Evolutionary conservation across 2,113 vertebrate species (phyloP).

Genomic region (Podocnemis expansa): DNA sequence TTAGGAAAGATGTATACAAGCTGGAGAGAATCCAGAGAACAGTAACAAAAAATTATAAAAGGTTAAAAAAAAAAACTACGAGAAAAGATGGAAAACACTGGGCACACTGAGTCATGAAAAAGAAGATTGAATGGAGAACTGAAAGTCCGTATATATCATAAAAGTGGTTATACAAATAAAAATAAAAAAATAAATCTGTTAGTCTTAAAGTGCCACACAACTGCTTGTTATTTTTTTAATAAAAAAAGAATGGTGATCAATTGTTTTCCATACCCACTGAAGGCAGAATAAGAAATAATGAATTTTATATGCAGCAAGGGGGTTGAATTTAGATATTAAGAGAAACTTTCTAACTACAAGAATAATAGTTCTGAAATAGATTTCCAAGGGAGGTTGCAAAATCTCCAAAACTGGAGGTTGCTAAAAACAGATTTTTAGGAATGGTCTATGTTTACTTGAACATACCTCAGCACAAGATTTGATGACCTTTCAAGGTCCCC

Average conservation of each 20-base stretch:
- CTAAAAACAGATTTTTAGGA: background rate
- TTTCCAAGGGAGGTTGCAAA: background rate
- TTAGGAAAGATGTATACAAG: background rate
- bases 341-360: background rate
- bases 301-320: background rate
- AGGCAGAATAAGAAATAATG: background rate
- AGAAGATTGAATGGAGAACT: background rate
- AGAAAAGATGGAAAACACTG: background rate
- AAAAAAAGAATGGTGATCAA: background rate
- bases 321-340: background rate
- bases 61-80: background rate
- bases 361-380: background rate
- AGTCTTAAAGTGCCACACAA: too few relatives aligned
- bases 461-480: background rate
- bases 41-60: background rate
- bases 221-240: too few relatives aligned
- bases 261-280: background rate
- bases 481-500: background rate
- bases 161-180: too few relatives aligned
- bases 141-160: background rate
- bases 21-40: background rate
- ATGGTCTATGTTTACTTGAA: background rate
- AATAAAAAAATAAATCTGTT: too few relatives aligned
- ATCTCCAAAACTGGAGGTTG: too few relatives aligned
- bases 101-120: background rate